Base-by-base conservation (phyloP, 2,113 vertebrate species). In the Trogon surrucura region DNA sequence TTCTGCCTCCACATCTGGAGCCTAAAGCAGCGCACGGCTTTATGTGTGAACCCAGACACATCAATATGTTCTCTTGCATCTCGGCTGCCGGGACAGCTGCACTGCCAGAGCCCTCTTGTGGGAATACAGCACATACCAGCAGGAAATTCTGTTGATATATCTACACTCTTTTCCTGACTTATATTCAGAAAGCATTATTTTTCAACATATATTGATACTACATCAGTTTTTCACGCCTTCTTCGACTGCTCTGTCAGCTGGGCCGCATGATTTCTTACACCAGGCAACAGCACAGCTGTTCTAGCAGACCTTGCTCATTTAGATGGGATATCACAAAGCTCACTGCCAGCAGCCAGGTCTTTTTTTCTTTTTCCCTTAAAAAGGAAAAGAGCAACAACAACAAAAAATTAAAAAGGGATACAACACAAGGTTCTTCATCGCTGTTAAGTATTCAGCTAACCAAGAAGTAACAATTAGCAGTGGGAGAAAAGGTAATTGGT, bases 391-490 rank as follows among this genome's bases (percentile, higher is more conserved):
- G 54, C 4, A 53, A 26, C 21, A 50, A 21, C 2, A 20, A 41
- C 41, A 41, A 41, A 41, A 57, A 19, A 1, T 11, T 38, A 10
- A 71, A 45, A 84, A 62, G 13, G 2, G 26, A 22, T 50, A 23
- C 7, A 58, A 32, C 13, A 25, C 36, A 0, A 27, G 65, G 3
- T 26, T 47, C 12, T 38, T 65, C 45, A 29, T 73, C 38, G 69
- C 54, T 61, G 9, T 51, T 48, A 85, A 69, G 26, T 6, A 77
- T 80, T 72, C 67, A 80, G 27, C 88, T 83, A 90, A 75, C 9
- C 45, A 72, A 60, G 54, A 80, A 61, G 27, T 50, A 80, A 62
- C 64, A 90, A 93, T 73, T 85, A 94, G 34, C 54, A 78, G 64
- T 16, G 78, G 56, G 15, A 88, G n/a, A 25, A 91, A 69, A 88